These are phyloP conservation scores for Keiferia lycopersicella DNA, from an alignment of 2,888 invertebrate species.

Conservation along the genomic window DNA sequence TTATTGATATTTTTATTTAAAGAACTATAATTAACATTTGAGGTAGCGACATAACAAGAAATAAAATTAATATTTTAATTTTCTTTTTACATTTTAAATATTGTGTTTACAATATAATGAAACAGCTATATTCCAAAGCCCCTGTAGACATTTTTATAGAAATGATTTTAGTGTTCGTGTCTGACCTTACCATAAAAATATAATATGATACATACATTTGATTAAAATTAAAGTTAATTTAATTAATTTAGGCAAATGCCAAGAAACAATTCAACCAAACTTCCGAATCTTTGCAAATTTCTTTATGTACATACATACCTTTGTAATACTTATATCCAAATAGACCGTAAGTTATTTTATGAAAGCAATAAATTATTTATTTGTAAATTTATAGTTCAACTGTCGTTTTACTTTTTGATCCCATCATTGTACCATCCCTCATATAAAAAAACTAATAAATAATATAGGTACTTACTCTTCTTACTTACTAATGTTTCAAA, in stretches of 20 bases:
- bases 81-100: conserved; percentile 13
- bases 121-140: conserved; percentile 65
- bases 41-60: not conserved
- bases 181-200: not conserved
- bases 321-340: not conserved
- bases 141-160: conserved; percentile 39
- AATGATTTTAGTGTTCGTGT: not conserved
- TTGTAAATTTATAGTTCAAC: not conserved
- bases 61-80: not conserved
- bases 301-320: too few relatives aligned
- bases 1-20: too few relatives aligned
- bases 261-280: not conserved
- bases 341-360: not conserved
- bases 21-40: too few relatives aligned
- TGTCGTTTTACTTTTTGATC: not conserved
- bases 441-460: not conserved
- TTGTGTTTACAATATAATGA: conserved; percentile 27
- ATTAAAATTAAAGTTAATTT: too few relatives aligned
- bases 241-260: not conserved
- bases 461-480: too few relatives aligned
- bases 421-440: not conserved
- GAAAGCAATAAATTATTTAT: not conserved
- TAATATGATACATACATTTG: too few relatives aligned
- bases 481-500: too few relatives aligned
- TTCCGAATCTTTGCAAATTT: too few relatives aligned